Evolutionary conservation across 1,140 invertebrate species (phyloP).

Genomic region (Drusus annulatus): DNA sequence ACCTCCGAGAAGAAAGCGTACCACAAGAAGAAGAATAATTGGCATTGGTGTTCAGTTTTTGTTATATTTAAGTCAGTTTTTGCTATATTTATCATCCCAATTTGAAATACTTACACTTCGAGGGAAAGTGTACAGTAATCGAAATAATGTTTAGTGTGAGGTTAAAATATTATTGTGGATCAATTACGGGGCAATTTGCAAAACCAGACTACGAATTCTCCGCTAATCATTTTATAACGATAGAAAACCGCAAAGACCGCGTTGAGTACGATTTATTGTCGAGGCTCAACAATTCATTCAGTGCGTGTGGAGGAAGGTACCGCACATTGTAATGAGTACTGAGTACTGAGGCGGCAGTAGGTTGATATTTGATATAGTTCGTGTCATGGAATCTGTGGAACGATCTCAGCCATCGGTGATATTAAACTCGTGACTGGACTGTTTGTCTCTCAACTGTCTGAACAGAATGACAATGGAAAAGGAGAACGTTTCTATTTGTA

Average conservation of each 20-base stretch:
- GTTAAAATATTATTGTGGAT: no score
- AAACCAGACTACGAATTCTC: not conserved
- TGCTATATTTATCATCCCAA: no score
- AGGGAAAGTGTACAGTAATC: no score
- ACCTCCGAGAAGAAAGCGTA: no score
- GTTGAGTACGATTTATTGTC: not conserved
- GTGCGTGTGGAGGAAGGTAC: slow-evolving; percentile 4
- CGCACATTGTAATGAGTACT: not conserved
- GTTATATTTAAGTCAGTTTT: no score
- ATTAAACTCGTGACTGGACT: slow-evolving; percentile 43
- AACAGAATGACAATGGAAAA: slow-evolving; percentile 21
- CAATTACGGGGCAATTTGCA: not conserved
- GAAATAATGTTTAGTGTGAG: no score
- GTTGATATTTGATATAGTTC: not conserved
- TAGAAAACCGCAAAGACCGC: slow-evolving; percentile 9
- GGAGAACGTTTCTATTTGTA: slow-evolving; percentile 19
- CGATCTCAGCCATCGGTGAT: slow-evolving; percentile 23
- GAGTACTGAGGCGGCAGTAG: not conserved
- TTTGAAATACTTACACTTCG: no score
- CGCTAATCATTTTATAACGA: slow-evolving; percentile 26
- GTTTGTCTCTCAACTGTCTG: slow-evolving; percentile 28
- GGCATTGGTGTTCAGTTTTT: no score
- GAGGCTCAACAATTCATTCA: not conserved
- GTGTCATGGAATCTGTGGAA: not conserved
- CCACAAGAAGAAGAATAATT: no score